A percentile compares a stretch with the other conserved stretches of the same genome.
Evolutionary conservation across 2,113 vertebrate genomes (phyloP).

Genomic region (Orientallactaga bullata): DNA sequence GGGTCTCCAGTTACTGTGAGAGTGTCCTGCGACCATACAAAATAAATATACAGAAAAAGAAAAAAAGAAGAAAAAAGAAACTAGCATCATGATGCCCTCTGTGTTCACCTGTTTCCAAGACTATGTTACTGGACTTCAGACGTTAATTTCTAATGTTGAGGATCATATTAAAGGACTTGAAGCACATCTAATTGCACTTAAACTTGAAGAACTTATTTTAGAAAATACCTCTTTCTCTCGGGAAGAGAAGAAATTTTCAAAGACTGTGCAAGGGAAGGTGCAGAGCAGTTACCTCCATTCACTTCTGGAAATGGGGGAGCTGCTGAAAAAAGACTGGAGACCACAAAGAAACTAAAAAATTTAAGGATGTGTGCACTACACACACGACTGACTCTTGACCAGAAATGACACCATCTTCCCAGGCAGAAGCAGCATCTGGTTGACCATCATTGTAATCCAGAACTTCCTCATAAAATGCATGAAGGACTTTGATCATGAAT

Average conservation of each 20-base stretch:
- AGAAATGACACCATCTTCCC: conserved; percentile 79
- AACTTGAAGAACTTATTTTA: conserved; percentile 93
- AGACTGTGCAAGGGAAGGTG: conserved; percentile 95
- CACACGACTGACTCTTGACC: no score
- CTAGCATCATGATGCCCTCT: no score
- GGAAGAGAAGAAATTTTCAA: conserved; percentile 91
- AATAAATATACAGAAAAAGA: conserved; percentile 98
- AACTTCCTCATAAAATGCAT: conserved; percentile 92
- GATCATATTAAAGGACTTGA: conserved; percentile 95
- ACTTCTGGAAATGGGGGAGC: conserved; percentile 95
- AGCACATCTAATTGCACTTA: conserved; percentile 91
- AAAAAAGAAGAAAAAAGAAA: conserved; percentile 93
- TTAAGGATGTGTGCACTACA: conserved; percentile 83
- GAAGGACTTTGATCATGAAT: conserved; percentile 91
- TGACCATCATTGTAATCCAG: conserved; percentile 88
- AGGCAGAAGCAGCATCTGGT: conserved; percentile 82
- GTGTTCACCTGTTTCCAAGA: conserved; percentile 95
- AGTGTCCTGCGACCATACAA: conserved; percentile 94
- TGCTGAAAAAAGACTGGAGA: conserved; percentile 96
- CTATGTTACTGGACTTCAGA: conserved; percentile 92
- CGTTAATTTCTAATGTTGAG: conserved; percentile 91
- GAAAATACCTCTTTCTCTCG: conserved; percentile 90
- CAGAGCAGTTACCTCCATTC: conserved; percentile 98
- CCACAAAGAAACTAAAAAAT: conserved; percentile 96
- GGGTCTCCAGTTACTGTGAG: conserved; percentile 95